Conservation (phyloP, 2,888 invertebrate genomes). For the Noctua janthina region DNA sequence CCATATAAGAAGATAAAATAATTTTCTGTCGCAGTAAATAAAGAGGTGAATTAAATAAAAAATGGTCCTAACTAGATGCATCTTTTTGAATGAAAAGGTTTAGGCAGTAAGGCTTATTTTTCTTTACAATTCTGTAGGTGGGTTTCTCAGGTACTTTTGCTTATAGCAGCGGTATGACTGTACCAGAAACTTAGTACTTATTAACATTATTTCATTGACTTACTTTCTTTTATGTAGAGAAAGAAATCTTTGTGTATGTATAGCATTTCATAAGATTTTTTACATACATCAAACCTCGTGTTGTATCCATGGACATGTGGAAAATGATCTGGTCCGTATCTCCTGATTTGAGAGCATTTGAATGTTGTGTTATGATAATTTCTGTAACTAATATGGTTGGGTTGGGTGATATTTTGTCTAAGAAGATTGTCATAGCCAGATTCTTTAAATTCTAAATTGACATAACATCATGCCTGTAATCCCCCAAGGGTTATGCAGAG, state of each 20-base stretch:
- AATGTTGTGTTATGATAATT: not conserved
- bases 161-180: not conserved
- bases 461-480: not conserved
- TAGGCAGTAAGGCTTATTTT: not conserved
- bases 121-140: not conserved
- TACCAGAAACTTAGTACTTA: not conserved
- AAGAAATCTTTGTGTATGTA: not conserved
- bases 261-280: not conserved
- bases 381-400: not conserved
- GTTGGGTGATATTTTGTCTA: not conserved
- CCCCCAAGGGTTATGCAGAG: not conserved
- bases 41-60: not conserved
- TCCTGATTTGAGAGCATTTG: not conserved
- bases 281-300: not conserved
- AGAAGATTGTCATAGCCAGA: not conserved
- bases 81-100: not conserved
- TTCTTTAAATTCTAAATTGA: not conserved
- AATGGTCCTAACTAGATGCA: not conserved
- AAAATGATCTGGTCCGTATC: not conserved
- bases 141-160: not conserved
- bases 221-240: slow-evolving; percentile 3
- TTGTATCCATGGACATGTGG: not conserved
- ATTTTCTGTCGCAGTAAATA: no score
- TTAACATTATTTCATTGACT: not conserved
- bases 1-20: not conserved